Base-by-base conservation (phyloP, 1,140 invertebrate genomes). In the Adelges cooleyi region DNA sequence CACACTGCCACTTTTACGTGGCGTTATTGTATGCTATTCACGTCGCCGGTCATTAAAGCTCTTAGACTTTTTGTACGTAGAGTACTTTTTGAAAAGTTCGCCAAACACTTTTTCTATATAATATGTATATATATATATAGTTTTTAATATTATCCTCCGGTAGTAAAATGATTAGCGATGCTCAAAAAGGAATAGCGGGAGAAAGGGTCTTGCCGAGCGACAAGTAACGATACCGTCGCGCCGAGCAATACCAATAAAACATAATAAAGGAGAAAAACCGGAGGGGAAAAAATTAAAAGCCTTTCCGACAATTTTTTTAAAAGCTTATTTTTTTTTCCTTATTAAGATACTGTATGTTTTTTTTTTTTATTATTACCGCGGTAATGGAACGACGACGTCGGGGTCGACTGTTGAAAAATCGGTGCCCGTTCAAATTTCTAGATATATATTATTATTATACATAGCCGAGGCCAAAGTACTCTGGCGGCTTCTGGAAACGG, bases 161-260 rank as follows among this genome's bases (percentile, higher is more conserved):
- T n/a, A n/a, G n/a, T n/a, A n/a, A n/a, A 44, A 59, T 59, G 20
- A 59, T 59, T 59, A 59, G 54, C 18, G 20, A 44, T 23, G 44
- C 40, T n/a, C n/a, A n/a, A 44, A 59, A 44, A 59, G 38, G 15
- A 59, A 40, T 54, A 40, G 33, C 22, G 25, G 13, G 2, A 46
- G 10, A 44, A 44, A 59, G n/a, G n/a, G 22, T 42, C 40, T 9
- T 10, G n/a, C n/a, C n/a, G n/a, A n/a, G n/a, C n/a, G n/a, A n/a
- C n/a, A n/a, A n/a, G n/a, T n/a, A n/a, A n/a, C n/a, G n/a, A n/a
- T n/a, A n/a, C n/a, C n/a, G n/a, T n/a, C n/a, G n/a, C n/a, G n/a
- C n/a, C 36, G 36, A 56, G 38, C 18, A 22, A 54, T 13, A 23
- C 38, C 9, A 6, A 33, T 33, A 20, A 40, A 53, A 53, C 22